Conservation (phyloP, 53 echinoderm and acorn worm species). For the Hippasteria phrygiana region DNA sequence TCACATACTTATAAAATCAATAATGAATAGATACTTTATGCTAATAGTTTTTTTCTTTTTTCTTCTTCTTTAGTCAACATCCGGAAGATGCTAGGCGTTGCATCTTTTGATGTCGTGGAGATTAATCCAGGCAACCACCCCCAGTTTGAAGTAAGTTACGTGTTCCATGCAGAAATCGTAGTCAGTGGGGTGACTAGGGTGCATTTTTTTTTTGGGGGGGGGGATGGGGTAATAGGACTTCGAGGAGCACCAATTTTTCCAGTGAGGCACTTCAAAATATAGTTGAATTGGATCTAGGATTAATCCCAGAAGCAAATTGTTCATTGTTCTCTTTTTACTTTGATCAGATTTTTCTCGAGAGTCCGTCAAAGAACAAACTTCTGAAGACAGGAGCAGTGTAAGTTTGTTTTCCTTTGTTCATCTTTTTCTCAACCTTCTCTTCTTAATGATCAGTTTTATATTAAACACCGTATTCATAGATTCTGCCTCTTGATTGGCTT, state of each 20-base stretch:
- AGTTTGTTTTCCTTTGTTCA: constrained; percentile 46
- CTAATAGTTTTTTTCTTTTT: background rate
- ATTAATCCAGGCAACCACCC: constrained; percentile 83
- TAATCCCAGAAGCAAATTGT: no score
- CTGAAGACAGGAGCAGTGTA: constrained; percentile 91
- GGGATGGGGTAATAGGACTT: no score
- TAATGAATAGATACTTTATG: background rate
- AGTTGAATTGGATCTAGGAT: no score
- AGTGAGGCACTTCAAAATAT: no score
- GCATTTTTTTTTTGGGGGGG: no score
- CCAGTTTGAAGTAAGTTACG: constrained; percentile 87
- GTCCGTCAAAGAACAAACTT: constrained; percentile 90
- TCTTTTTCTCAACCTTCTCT: background rate
- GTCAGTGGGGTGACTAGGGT: no score
- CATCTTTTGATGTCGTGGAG: constrained; percentile 77
- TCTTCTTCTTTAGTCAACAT: constrained; percentile 77
- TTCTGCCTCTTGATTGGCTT: no score
- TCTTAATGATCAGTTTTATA: no score
- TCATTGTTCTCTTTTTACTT: background rate
- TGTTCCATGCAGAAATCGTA: no score
- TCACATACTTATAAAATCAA: background rate
- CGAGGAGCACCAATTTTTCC: no score
- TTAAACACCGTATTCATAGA: no score
- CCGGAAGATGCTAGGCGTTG: constrained; percentile 78
- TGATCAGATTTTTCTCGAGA: constrained; percentile 88